Base-by-base conservation (phyloP, 2,113 vertebrate genomes). In the Pomatorhinus ruficollis region DNA sequence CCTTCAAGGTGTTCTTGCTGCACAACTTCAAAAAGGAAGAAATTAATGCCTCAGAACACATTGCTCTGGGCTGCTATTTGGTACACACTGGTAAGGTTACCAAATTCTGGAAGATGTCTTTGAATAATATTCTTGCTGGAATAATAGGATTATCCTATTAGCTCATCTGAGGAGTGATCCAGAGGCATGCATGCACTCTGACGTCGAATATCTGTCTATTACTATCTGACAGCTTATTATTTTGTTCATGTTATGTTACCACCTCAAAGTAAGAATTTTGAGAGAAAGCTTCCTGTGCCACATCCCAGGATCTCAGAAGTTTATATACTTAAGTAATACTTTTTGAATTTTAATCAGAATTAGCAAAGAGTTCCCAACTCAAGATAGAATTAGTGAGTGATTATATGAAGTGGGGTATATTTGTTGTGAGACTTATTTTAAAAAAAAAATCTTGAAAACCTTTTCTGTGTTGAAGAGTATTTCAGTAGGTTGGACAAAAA, bases 61-160 rank as follows among this genome's bases (percentile, higher is more conserved):
- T 45, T 76, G 77, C 47, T 71, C 39, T 24, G 7, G 60, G 70
- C 57, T 85, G 24, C 47, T 81, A 6, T 76, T 83, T 47, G 69
- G 65, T 71, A 50, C 17, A 54, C 22, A 16, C 39, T 0, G 0
- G 5, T 65, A 77, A 61, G 14, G 27, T 66, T 65, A 40, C 0
- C 0, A 85, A 91, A 68, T 83, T 71, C 40, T 91, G 59, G 54
- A 81, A 69, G 18, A 50, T 8, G 3, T 44, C 52, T 89, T 71
- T 79, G 52, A 31, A 8, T 89, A 84, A 64, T 82, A 44, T 17
- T 84, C 11, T 78, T 78, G 27, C 39, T 75, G 40, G 24, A 53
- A 5, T 66, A 71, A 61, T 28, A 33, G 22, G 28, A 50, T 30
- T 70, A n/a, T 71, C 44, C n/a, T 65, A 4, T 72, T 42, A 18